Conservation (phyloP, 2,888 invertebrate genomes). For the Hypolimnas misippus region DNA sequence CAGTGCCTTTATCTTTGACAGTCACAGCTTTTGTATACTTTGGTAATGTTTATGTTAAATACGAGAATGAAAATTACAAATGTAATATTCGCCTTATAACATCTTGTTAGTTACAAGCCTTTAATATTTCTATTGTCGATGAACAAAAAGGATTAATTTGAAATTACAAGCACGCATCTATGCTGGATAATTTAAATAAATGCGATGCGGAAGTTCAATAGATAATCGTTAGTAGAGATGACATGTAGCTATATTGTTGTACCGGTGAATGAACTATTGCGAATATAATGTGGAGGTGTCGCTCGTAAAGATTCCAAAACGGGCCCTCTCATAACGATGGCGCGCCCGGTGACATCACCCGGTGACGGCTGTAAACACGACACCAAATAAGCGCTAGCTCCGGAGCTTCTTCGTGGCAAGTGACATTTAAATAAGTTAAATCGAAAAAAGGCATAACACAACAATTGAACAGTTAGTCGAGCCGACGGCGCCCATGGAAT, state of each 20-base stretch:
- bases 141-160: background rate
- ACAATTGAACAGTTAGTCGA: conserved; percentile 62
- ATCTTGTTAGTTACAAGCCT: too few relatives aligned
- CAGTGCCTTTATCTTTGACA: too few relatives aligned
- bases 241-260: conserved; percentile 48
- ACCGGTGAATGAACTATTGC: conserved; percentile 77
- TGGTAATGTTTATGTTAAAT: too few relatives aligned
- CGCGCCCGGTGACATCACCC: conserved; percentile 75
- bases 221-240: conserved; percentile 49
- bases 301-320: conserved; percentile 78
- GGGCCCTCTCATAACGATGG: conserved; percentile 68
- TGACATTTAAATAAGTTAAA: conserved; percentile 69
- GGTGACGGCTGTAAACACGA: conserved; percentile 49
- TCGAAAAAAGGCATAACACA: conserved; percentile 67
- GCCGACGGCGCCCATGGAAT: conserved; percentile 69
- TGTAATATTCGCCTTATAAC: too few relatives aligned
- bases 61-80: too few relatives aligned
- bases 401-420: conserved; percentile 44
- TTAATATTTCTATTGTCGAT: too few relatives aligned
- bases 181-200: background rate
- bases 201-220: conserved; percentile 56
- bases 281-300: conserved; percentile 74
- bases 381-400: conserved; percentile 59
- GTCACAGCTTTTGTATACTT: too few relatives aligned
- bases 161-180: background rate